phyloP scores from a whole-genome alignment of 1,140 invertebrate genomes.

The Pantala flavescens region DNA sequence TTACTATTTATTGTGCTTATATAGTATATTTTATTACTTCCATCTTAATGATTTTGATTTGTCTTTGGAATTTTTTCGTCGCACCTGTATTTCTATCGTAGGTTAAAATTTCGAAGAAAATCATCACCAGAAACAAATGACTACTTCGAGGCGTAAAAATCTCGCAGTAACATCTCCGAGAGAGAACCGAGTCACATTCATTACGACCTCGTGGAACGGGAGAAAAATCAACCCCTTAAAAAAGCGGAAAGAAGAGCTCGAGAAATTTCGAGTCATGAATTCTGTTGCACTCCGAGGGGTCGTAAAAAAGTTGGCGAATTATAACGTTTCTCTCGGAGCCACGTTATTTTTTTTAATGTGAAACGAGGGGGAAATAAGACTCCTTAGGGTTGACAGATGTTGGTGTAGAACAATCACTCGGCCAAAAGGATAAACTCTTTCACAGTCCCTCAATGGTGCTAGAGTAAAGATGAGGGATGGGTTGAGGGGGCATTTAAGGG shows the following conservation, averaged over 20 bases:
- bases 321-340: neutral
- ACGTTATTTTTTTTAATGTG: neutral
- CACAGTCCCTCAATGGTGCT: neutral
- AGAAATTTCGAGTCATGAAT: neutral
- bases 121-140: too few species aligned
- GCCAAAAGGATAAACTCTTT: neutral
- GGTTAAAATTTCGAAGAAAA: too few species aligned
- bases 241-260: neutral
- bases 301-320: slow-evolving; percentile 9
- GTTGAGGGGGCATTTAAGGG: neutral
- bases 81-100: too few species aligned
- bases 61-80: too few species aligned
- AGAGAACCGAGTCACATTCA: neutral
- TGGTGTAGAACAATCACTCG: neutral
- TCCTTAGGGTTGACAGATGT: neutral
- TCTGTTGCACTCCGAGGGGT: neutral
- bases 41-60: too few species aligned
- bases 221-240: neutral
- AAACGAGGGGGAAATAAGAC: neutral
- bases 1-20: too few species aligned
- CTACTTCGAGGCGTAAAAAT: too few species aligned
- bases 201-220: neutral
- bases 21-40: too few species aligned
- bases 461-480: neutral
- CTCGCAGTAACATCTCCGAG: too few species aligned